These are phyloP conservation scores for Centropristis striata DNA, from an alignment of 2,113 vertebrate species.

Conservation along the genomic window DNA sequence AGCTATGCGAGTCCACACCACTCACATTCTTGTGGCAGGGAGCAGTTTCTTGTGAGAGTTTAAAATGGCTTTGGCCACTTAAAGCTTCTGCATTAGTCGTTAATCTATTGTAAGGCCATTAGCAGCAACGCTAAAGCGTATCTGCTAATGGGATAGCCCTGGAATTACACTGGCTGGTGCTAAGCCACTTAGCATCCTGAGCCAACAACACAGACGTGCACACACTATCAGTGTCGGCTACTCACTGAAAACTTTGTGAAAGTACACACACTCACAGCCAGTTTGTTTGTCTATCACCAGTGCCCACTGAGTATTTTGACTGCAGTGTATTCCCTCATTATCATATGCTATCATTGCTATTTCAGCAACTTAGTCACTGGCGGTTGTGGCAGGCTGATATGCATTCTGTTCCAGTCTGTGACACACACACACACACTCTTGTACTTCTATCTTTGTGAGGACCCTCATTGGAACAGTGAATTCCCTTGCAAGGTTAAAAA, in stretches of 20 bases:
- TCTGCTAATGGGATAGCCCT: conserved; percentile 66
- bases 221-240: neutral
- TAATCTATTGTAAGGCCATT: conserved; percentile 68
- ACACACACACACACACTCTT: conserved; percentile 29
- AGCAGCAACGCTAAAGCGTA: conserved; percentile 48
- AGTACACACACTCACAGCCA: neutral
- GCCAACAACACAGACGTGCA: conserved; percentile 8
- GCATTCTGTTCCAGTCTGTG: conserved; percentile 16
- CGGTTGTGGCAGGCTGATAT: conserved; percentile 32
- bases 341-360: conserved; percentile 40
- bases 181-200: conserved; percentile 54
- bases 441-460: too few species aligned
- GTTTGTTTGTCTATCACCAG: conserved; percentile 14
- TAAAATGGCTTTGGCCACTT: conserved; percentile 60
- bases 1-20: conserved; percentile 4
- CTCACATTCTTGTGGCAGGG: conserved; percentile 49
- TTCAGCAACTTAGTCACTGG: conserved; percentile 45
- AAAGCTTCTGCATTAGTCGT: conserved; percentile 37
- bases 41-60: conserved; percentile 47
- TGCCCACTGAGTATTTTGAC: neutral
- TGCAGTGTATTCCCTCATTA: conserved; percentile 19
- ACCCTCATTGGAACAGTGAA: too few species aligned
- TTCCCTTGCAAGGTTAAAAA: too few species aligned
- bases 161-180: conserved; percentile 48
- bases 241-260: conserved; percentile 6